These are phyloP conservation scores for Noctua janthina DNA, from an alignment of 2,888 invertebrate species.

Conservation along the genomic window DNA sequence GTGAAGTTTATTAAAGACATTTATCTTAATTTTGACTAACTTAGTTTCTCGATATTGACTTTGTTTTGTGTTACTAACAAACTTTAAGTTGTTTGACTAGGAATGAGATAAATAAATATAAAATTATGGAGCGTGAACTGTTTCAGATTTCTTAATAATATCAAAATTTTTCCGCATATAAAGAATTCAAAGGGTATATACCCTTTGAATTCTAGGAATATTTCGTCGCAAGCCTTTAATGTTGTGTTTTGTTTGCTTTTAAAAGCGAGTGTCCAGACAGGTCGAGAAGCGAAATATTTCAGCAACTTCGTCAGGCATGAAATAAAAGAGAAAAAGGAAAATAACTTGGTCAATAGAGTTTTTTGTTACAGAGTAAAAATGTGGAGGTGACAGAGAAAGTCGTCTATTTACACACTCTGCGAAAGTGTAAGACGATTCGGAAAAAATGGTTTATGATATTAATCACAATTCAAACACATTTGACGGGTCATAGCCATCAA, in stretches of 20 bases:
- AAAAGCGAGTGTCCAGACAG: neutral
- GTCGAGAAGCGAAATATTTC: conserved; percentile 14
- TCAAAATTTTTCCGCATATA: neutral
- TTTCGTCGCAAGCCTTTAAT: neutral
- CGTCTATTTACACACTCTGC: neutral
- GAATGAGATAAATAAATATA: conserved; percentile 14
- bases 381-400: neutral
- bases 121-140: neutral
- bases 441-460: neutral
- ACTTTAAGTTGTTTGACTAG: conserved; percentile 20
- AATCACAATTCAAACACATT: neutral
- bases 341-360: neutral
- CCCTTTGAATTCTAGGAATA: neutral
- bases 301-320: conserved; percentile 7
- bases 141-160: neutral
- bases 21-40: conserved; percentile 74
- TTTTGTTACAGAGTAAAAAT: neutral
- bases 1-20: conserved; percentile 73
- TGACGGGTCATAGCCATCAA: neutral
- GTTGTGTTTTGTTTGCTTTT: neutral
- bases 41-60: conserved; percentile 61
- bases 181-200: neutral
- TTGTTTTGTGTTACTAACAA: conserved; percentile 34
- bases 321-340: conserved; percentile 27
- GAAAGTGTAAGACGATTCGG: neutral